phyloP scores from a whole-genome alignment of 2,888 invertebrate genomes.

The Cistogaster globosa region DNA sequence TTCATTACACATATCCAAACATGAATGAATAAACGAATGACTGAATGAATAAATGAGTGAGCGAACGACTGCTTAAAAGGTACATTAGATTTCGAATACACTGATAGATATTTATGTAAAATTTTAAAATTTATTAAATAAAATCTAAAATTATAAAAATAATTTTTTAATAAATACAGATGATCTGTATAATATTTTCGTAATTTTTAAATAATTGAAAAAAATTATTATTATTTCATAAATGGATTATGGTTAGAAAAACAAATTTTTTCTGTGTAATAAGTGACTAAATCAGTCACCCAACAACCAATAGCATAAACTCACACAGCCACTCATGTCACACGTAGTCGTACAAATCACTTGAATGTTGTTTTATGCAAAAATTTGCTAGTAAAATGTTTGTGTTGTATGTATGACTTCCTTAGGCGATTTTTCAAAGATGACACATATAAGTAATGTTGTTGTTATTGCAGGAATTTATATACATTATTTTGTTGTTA shows the following conservation, averaged over 20 bases:
- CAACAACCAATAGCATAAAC: background rate
- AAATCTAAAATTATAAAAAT: background rate
- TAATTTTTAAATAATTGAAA: background rate
- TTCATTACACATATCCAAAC: slow-evolving; percentile 52
- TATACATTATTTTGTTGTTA: background rate
- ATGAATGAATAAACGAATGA: slow-evolving; percentile 36
- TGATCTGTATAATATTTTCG: background rate
- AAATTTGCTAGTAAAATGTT: slow-evolving; percentile 63
- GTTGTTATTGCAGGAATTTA: slow-evolving; percentile 11
- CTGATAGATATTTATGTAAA: slow-evolving; percentile 19
- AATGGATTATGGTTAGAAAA: no score
- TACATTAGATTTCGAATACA: slow-evolving; percentile 41
- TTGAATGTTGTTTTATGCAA: slow-evolving; percentile 69
- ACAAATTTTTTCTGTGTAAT: slow-evolving; percentile 28
- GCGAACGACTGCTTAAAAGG: slow-evolving; percentile 9
- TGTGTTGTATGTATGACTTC: slow-evolving; percentile 67
- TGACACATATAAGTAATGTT: slow-evolving; percentile 62
- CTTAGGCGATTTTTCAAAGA: slow-evolving; percentile 71
- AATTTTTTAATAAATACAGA: background rate
- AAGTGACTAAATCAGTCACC: slow-evolving; percentile 16
- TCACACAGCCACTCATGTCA: slow-evolving; percentile 1
- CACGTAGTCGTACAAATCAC: slow-evolving; percentile 58
- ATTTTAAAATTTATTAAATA: background rate
- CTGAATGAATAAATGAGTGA: slow-evolving; percentile 27
- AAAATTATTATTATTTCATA: no score